Conservation (phyloP, 1,140 invertebrate genomes). For the Melanaphis sacchari region DNA sequence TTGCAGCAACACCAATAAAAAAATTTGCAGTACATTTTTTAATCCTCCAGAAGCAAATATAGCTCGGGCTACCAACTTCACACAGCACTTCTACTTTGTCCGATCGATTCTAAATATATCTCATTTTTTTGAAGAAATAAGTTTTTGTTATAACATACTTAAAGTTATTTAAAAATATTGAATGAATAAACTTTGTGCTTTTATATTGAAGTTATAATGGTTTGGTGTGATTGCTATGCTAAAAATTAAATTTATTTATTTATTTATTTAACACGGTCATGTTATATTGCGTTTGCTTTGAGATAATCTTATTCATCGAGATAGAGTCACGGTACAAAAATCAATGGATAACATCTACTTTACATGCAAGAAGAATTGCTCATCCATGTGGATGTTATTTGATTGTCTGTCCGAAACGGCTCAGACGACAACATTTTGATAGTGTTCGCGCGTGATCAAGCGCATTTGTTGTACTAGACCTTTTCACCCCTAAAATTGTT, state of each 20-base stretch:
- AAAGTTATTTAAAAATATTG: too few relatives aligned
- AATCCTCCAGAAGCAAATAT: too few relatives aligned
- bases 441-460: constrained; percentile 44
- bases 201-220: background rate
- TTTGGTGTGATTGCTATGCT: background rate
- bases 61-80: too few relatives aligned
- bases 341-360: constrained; percentile 24
- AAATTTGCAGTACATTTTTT: too few relatives aligned
- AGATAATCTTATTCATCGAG: background rate
- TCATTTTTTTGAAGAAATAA: too few relatives aligned
- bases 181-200: background rate
- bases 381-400: constrained; percentile 43
- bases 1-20: too few relatives aligned
- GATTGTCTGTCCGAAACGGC: constrained; percentile 50
- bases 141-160: too few relatives aligned
- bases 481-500: constrained; percentile 50
- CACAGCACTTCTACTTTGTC: too few relatives aligned
- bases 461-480: constrained; percentile 44
- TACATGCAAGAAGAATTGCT: constrained; percentile 37
- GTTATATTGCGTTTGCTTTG: background rate
- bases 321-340: background rate
- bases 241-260: background rate
- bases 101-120: too few relatives aligned
- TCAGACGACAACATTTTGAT: constrained; percentile 42
- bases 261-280: background rate